Conservation (phyloP, 2,797 vertebrate species). For the Picus viridis region DNA sequence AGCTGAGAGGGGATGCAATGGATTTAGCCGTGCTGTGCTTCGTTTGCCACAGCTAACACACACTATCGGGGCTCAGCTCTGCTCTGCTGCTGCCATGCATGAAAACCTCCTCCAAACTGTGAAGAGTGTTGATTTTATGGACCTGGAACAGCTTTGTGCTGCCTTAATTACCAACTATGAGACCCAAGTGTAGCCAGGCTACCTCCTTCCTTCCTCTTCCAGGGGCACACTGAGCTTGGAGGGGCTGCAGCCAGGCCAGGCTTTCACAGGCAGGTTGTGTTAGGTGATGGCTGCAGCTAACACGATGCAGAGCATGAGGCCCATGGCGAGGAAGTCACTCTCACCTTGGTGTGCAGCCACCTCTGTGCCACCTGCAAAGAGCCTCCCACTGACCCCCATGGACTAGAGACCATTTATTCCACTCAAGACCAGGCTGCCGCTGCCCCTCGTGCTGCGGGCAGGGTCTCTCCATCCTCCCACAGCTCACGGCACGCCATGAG, state of each 20-base stretch:
- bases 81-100: constrained; percentile 21
- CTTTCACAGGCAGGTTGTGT: not conserved
- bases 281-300: not conserved
- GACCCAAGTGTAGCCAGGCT: not conserved
- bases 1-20: not conserved
- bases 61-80: constrained; percentile 46
- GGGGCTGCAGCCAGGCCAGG: not conserved
- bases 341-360: fast-evolving
- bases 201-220: not conserved
- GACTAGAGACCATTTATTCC: not conserved
- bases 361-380: not conserved
- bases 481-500: fast-evolving
- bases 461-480: too few species aligned
- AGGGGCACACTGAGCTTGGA: not conserved
- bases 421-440: not conserved
- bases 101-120: constrained; percentile 48
- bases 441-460: fast-evolving
- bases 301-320: fast-evolving
- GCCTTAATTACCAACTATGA: not conserved
- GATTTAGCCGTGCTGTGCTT: constrained; percentile 46
- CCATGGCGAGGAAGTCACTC: not conserved
- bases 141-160: not conserved
- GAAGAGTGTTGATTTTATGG: constrained; percentile 36
- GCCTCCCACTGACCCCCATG: not conserved
- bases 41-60: constrained; percentile 53